Percentiles rank a stretch among this genome's conserved stretches.
Conservation (phyloP, 1,140 invertebrate genomes). For the Drosophila sproati region DNA sequence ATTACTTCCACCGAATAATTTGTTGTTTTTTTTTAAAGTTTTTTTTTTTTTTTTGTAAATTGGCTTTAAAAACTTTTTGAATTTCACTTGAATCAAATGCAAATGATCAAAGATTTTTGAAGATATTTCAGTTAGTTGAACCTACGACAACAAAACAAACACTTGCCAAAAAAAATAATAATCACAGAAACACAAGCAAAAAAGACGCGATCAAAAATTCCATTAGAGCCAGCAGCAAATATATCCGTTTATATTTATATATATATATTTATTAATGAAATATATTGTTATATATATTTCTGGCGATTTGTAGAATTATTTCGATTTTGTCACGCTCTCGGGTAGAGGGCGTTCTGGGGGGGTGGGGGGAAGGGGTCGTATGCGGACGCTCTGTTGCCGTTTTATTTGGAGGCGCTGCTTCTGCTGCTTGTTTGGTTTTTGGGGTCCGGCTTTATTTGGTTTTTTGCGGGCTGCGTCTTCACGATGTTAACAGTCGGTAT, state of each 20-base stretch:
- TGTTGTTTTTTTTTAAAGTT: not conserved
- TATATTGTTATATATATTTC: not conserved
- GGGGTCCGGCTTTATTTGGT: constrained; percentile 3
- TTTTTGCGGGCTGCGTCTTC: constrained; percentile 2
- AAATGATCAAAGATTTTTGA: not conserved
- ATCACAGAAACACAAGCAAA: not conserved
- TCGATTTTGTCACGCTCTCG: not conserved
- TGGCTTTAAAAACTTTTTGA: constrained; percentile 15
- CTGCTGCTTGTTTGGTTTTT: not conserved
- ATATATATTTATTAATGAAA: not conserved
- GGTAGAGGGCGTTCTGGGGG: not conserved
- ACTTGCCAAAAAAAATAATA: constrained; percentile 13
- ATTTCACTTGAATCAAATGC: constrained; percentile 12
- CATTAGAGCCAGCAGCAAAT: too few species aligned
- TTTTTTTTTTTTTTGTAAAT: constrained; percentile 6
- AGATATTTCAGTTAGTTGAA: constrained; percentile 9
- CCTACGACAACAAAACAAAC: constrained; percentile 26
- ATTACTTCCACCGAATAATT: too few species aligned
- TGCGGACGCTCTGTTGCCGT: constrained; percentile 5
- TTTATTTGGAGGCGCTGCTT: not conserved
- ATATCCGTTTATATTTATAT: not conserved
- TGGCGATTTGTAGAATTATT: not conserved
- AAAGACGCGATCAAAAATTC: too few species aligned
- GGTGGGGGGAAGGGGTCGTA: not conserved
- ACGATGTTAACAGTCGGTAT: constrained; percentile 11